Percentiles rank a stretch among this genome's conserved stretches.
Conservation (phyloP, 2,113 vertebrate species). For the Callipepla squamata region DNA sequence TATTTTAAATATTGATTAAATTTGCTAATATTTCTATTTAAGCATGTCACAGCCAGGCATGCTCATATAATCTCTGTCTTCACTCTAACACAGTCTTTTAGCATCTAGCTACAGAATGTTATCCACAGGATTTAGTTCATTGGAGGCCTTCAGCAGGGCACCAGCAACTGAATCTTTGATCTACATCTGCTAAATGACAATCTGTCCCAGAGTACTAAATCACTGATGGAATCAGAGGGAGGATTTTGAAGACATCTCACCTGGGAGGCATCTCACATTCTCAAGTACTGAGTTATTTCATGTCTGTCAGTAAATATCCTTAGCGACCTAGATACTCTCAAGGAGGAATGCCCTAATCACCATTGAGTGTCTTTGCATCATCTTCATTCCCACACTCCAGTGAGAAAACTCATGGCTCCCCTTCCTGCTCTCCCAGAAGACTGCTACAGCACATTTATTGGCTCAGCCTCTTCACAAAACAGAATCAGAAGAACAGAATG, state of each 20-base stretch:
- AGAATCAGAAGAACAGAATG: not conserved
- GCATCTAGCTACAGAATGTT: not conserved
- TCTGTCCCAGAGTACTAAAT: not conserved
- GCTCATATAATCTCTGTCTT: not conserved
- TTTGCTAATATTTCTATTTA: not conserved
- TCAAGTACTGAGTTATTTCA: not conserved
- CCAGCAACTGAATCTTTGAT: not conserved
- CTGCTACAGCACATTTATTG: rapidly evolving
- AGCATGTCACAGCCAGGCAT: not conserved
- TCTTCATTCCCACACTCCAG: not conserved
- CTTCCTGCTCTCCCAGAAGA: not conserved
- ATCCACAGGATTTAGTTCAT: not conserved
- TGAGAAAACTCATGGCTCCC: not conserved
- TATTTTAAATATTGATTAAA: not conserved
- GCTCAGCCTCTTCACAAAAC: not conserved
- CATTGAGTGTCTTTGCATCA: not conserved
- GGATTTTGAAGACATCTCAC: no score
- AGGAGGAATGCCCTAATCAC: not conserved
- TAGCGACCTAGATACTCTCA: not conserved
- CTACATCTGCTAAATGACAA: not conserved
- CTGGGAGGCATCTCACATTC: not conserved
- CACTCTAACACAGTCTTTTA: not conserved
- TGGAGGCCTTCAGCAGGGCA: not conserved
- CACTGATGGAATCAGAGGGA: not conserved
- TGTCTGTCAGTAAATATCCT: not conserved